Conservation (phyloP, 2,797 vertebrate species). For the Rhodeus uyekii region DNA sequence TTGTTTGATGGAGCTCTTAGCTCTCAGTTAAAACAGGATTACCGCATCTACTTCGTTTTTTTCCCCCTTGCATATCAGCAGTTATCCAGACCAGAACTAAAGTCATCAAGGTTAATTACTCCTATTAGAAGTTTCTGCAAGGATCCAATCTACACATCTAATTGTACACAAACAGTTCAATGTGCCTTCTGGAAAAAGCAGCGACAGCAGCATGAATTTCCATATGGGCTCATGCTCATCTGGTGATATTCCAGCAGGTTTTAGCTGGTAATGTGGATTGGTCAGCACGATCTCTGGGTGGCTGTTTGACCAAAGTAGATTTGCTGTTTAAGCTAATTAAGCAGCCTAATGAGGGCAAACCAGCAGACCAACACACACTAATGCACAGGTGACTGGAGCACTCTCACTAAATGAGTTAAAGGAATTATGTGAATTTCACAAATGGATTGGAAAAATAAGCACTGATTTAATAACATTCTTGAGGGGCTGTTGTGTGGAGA, state of each 20-base stretch:
- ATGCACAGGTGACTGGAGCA: not conserved
- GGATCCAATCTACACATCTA: slow-evolving; percentile 1
- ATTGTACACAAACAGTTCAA: not conserved
- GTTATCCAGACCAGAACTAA: slow-evolving; percentile 14
- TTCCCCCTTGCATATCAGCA: too few species aligned
- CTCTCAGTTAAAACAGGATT: too few species aligned
- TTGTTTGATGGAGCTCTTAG: not conserved
- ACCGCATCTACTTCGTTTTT: too few species aligned
- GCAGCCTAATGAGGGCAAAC: not conserved
- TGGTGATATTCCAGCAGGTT: not conserved
- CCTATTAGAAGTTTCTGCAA: slow-evolving; percentile 2
- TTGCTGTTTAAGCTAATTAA: slow-evolving; percentile 15
- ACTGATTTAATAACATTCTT: too few species aligned
- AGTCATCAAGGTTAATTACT: slow-evolving; percentile 33
- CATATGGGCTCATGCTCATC: not conserved
- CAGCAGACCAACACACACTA: not conserved
- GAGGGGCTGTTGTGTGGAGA: not conserved
- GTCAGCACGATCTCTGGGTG: slow-evolving; percentile 2
- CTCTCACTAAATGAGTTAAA: not conserved
- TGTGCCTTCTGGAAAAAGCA: not conserved
- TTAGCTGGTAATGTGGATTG: not conserved
- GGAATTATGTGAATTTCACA: not conserved
- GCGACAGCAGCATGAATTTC: not conserved
- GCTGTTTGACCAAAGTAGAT: slow-evolving; percentile 8
- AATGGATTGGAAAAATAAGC: not conserved